Percentiles rank a stretch among this genome's conserved stretches.
These are phyloP conservation scores for Eretmocerus hayati DNA, from an alignment of 2,888 invertebrate species.

Conservation along the genomic window DNA sequence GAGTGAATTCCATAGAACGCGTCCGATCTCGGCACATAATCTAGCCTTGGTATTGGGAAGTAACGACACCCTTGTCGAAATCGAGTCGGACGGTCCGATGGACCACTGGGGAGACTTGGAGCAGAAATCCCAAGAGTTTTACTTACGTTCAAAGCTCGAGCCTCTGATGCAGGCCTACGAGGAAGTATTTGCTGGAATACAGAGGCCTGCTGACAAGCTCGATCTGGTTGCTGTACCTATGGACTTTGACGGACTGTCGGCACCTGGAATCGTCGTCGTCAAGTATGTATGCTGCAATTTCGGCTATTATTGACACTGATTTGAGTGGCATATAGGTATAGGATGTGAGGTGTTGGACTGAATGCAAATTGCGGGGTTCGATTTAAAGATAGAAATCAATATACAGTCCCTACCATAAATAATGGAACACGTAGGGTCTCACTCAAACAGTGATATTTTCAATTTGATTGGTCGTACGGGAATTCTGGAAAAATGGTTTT, in stretches of 20 bases:
- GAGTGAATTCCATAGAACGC: slow-evolving; percentile 34
- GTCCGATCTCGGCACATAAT: slow-evolving; percentile 53
- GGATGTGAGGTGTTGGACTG: background rate
- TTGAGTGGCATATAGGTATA: too few species aligned
- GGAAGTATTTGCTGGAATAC: slow-evolving; percentile 27
- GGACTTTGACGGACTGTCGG: slow-evolving; percentile 24
- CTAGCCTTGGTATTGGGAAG: slow-evolving; percentile 47
- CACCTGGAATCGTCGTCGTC: slow-evolving; percentile 30
- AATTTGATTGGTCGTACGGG: too few species aligned
- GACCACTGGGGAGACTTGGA: slow-evolving; percentile 24
- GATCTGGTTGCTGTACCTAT: slow-evolving; percentile 31
- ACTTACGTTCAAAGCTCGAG: slow-evolving; percentile 29
- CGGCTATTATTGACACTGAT: too few species aligned
- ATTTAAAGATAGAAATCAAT: too few species aligned
- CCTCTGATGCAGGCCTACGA: slow-evolving; percentile 22
- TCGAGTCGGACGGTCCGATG: slow-evolving; percentile 6
- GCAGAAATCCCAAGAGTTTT: slow-evolving; percentile 22
- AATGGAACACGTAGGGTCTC: too few species aligned
- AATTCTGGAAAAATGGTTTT: too few species aligned
- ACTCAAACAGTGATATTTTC: too few species aligned
- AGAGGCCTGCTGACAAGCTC: slow-evolving; percentile 31
- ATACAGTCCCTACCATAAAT: too few species aligned
- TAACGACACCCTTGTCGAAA: slow-evolving; percentile 23
- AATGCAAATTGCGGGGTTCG: background rate
- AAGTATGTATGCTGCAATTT: too few species aligned